A percentile compares a stretch with the other conserved stretches of the same genome.
phyloP scores from a whole-genome alignment of 2,797 vertebrate species.

The Ceryle rudis region DNA sequence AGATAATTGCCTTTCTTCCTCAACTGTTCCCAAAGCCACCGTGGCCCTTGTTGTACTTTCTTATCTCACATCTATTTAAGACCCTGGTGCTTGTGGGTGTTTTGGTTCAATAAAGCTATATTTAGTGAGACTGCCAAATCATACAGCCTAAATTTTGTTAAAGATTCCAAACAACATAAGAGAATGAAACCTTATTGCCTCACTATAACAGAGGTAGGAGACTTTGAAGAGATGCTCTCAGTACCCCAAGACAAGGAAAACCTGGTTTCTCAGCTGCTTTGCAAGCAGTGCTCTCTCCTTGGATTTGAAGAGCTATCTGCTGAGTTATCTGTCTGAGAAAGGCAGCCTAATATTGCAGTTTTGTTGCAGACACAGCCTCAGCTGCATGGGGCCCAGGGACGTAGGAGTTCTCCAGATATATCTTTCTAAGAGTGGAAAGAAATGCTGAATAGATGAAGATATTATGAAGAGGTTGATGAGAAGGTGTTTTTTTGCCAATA shows the following conservation, averaged over 20 bases:
- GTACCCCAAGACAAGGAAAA: not conserved
- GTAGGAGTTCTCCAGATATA: conserved; percentile 3
- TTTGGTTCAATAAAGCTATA: not conserved
- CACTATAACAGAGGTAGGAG: not conserved
- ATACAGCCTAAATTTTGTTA: not conserved
- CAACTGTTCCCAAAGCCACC: not conserved
- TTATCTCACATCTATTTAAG: not conserved
- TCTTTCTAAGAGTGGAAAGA: not conserved
- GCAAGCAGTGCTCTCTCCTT: not conserved
- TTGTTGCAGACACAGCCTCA: conserved; percentile 1
- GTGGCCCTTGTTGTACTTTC: not conserved
- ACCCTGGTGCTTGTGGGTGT: not conserved
- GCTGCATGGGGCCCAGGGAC: not conserved
- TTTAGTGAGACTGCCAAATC: not conserved
- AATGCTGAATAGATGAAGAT: not conserved
- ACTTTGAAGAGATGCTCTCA: not conserved
- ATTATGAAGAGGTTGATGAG: not conserved
- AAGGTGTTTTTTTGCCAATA: not conserved
- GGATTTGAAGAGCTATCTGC: not conserved
- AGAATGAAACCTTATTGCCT: not conserved
- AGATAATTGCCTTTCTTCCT: not conserved
- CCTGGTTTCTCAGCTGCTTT: not conserved
- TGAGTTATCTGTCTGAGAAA: not conserved
- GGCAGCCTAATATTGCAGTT: not conserved
- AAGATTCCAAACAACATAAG: not conserved